Evolutionary conservation across 2,888 invertebrate species (phyloP).

Genomic region (Xylophagus ater): DNA sequence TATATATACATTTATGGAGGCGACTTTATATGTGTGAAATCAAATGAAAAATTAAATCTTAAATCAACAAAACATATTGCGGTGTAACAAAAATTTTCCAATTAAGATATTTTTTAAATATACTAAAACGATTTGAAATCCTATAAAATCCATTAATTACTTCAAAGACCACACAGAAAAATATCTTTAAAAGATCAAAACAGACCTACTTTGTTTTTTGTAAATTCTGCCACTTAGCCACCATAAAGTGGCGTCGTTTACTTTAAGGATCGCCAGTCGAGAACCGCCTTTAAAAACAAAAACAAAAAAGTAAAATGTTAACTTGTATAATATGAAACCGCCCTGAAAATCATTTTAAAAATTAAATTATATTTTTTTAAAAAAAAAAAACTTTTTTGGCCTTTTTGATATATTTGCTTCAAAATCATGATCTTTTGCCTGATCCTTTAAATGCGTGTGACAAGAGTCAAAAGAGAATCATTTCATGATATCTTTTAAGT

Average conservation of each 20-base stretch:
- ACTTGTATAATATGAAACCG: too few relatives aligned
- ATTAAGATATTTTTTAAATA: background rate
- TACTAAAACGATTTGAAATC: background rate
- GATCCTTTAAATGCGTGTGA: too few relatives aligned
- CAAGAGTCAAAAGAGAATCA: too few relatives aligned
- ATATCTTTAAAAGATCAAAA: slow-evolving; percentile 19
- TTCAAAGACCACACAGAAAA: slow-evolving; percentile 7
- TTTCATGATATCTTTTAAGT: too few relatives aligned
- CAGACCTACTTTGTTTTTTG: slow-evolving; percentile 21
- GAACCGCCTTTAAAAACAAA: slow-evolving; percentile 9
- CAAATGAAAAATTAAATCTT: background rate
- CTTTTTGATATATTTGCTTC: background rate
- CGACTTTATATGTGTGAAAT: background rate
- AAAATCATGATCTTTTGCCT: background rate
- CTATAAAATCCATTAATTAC: slow-evolving; percentile 3
- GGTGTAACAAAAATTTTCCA: background rate
- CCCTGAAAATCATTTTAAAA: background rate
- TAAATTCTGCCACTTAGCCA: slow-evolving; percentile 22
- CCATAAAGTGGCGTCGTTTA: slow-evolving; percentile 19
- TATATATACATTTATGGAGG: too few relatives aligned
- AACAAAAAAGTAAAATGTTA: background rate
- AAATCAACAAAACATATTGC: background rate
- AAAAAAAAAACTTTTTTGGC: background rate
- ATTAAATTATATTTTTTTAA: background rate
- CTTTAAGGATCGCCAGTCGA: slow-evolving; percentile 9